Evolutionary conservation across 2,113 vertebrate genomes (phyloP), one percentile per base, ranked within the genome.

Genomic region (Eolophus roseicapilla): DNA sequence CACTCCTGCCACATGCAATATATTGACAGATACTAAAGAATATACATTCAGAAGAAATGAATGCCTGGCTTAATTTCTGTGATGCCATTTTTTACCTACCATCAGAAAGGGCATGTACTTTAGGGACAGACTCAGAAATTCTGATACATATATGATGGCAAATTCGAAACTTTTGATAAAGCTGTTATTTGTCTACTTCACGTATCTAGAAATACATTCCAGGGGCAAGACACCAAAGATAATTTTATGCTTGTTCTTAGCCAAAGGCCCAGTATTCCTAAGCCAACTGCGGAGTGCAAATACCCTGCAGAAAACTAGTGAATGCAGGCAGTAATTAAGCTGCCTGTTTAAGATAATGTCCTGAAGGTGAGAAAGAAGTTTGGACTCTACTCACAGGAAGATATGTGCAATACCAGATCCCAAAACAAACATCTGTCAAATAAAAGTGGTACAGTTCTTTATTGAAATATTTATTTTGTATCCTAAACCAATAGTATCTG

Each of bases 121-220:
- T 41, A 91, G 62, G 47, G 44, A 53, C 21, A 77, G 47, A 44
- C 24, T 44, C 25, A 71, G 80, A 68, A 82, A 75, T 68, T 82
- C 63, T 47, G 21, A 43, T 53, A 27, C 52, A 91, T 62, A 33
- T 20, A 74, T 41, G 62, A 67, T 78, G 75, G 82, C 62, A 95
- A 86, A 67, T 85, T 91, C 29, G 88, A 82, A 88, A 33, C 37
- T 94, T 95, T 62, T 65, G 69, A 92, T 93, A 70, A 89, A 96
- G 80, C 35, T 87, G 70, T 92, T 81, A 77, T 11, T 78, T 74
- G 33, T 78, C 44, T 52, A 13, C 21, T 59, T 88, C 73, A 82
- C 47, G 37, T 93, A 78, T 35, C 62, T 73, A 82, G 49, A 95
- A 94, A 87, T 89, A 53, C 25, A 43, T 90, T 82, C 52, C 80